phyloP scores from a whole-genome alignment of 64 coral and sea anemone species.

The Cladopsammia gracilis region DNA sequence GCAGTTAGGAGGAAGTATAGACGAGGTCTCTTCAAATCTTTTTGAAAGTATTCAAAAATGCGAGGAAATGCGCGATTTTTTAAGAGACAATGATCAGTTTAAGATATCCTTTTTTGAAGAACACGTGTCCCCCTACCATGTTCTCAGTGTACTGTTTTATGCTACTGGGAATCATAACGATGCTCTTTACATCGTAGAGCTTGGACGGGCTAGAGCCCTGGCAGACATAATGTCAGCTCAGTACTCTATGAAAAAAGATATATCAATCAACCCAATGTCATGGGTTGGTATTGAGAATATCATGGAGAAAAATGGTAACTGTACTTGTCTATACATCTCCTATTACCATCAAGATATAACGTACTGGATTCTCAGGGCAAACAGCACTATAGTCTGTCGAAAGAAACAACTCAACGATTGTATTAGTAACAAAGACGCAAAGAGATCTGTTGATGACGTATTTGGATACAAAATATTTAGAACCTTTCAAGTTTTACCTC shows the following conservation, averaged over 20 bases:
- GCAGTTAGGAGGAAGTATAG: neutral
- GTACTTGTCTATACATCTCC: neutral
- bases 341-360: neutral
- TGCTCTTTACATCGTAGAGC: neutral
- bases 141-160: neutral
- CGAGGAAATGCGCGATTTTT: neutral
- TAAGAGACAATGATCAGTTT: neutral
- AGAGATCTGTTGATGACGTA: neutral
- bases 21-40: neutral
- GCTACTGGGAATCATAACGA: neutral
- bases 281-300: neutral
- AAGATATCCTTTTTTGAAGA: neutral
- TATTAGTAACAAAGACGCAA: no score
- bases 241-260: neutral
- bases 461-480: neutral
- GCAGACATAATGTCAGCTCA: neutral
- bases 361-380: neutral
- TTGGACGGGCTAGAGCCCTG: neutral
- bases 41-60: neutral
- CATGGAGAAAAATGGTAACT: neutral
- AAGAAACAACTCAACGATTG: neutral
- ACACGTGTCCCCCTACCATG: neutral
- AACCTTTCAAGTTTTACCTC: neutral
- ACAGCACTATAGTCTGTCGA: neutral
- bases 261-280: neutral